These are phyloP conservation scores for Tenthredo livida DNA, from an alignment of 2,888 invertebrate genomes.

Conservation along the genomic window DNA sequence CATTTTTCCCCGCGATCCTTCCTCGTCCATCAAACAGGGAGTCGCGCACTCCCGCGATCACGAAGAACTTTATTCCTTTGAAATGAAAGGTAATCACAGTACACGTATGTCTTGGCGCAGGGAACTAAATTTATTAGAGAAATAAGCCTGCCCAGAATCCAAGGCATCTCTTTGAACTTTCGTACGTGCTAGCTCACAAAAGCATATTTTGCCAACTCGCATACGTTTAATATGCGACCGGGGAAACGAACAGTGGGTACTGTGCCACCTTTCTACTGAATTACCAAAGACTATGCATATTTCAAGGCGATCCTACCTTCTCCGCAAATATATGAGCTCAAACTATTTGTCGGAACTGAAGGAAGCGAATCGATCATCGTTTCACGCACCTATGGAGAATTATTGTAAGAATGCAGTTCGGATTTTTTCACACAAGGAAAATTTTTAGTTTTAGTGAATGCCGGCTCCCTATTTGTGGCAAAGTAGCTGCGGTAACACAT, in stretches of 20 bases:
- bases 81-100: conserved; percentile 39
- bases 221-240: conserved; percentile 6
- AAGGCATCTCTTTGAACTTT: conserved; percentile 45
- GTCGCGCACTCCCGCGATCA: neutral
- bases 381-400: neutral
- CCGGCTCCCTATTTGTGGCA: neutral
- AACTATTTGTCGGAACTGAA: neutral
- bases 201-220: conserved; percentile 43
- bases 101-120: neutral
- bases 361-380: neutral
- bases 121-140: conserved; percentile 40
- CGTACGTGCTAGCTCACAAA: conserved; percentile 37
- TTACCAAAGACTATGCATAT: conserved; percentile 37
- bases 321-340: neutral
- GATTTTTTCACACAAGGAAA: neutral
- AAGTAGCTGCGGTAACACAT: neutral
- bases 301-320: neutral
- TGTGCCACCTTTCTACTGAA: neutral
- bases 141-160: conserved; percentile 7
- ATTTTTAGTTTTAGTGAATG: neutral
- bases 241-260: conserved; percentile 23
- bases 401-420: neutral
- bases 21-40: neutral
- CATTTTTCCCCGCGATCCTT: neutral
- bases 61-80: conserved; percentile 15